These are phyloP conservation scores for Poeciliopsis presidionis DNA, from an alignment of 2,797 vertebrate species.

Conservation along the genomic window DNA sequence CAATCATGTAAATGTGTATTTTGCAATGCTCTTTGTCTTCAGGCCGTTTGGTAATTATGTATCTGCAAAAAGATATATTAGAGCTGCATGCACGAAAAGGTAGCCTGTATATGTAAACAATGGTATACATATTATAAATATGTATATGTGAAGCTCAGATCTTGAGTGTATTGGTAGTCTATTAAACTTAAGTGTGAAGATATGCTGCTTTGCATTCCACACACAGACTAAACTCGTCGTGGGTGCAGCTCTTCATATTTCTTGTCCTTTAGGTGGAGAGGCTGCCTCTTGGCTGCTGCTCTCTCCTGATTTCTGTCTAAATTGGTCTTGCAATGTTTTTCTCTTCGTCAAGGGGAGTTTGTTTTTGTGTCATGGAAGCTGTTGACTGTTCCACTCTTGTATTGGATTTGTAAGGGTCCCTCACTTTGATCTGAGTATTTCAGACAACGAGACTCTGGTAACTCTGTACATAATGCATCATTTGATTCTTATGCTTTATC, in stretches of 20 bases:
- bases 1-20: background rate
- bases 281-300: slow-evolving; percentile 7
- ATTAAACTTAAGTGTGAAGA: slow-evolving; percentile 1
- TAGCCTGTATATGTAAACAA: background rate
- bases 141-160: slow-evolving; percentile 5
- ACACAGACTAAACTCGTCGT: slow-evolving; percentile 5
- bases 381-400: slow-evolving; percentile 42
- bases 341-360: slow-evolving; percentile 25
- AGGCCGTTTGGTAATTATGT: background rate
- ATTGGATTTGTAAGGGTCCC: slow-evolving; percentile 37
- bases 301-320: slow-evolving; percentile 25
- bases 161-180: background rate
- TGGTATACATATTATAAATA: slow-evolving; percentile 4
- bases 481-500: slow-evolving; percentile 71
- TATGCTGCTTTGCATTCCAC: background rate
- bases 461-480: slow-evolving; percentile 59
- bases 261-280: slow-evolving; percentile 20
- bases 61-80: background rate
- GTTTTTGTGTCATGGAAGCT: slow-evolving; percentile 41
- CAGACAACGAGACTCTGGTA: slow-evolving; percentile 44
- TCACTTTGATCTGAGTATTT: slow-evolving; percentile 62
- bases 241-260: slow-evolving; percentile 23
- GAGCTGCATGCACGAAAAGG: background rate
- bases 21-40: background rate
- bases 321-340: slow-evolving; percentile 31